Conservation (phyloP, 2,797 vertebrate genomes). For the Morelia viridis region DNA sequence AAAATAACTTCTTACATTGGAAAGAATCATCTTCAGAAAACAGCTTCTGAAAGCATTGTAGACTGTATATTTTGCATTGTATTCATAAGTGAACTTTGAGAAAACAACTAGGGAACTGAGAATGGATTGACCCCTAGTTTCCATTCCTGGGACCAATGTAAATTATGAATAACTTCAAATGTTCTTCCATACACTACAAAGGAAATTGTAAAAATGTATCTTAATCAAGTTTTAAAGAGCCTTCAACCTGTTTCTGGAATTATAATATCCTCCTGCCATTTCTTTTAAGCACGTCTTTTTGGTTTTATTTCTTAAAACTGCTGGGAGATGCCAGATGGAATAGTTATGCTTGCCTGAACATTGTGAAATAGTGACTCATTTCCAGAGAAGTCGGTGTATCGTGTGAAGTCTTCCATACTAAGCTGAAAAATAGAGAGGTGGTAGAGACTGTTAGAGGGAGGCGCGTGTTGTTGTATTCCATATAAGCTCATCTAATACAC, state of each 20-base stretch:
- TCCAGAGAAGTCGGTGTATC: slow-evolving; percentile 53
- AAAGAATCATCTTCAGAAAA: background rate
- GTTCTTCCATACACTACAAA: slow-evolving; percentile 24
- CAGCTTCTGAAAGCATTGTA: background rate
- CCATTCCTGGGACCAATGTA: background rate
- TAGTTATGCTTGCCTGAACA: slow-evolving; percentile 66
- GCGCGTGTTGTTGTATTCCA: background rate
- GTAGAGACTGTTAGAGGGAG: slow-evolving; percentile 37
- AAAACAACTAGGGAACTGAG: background rate
- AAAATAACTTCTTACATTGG: background rate
- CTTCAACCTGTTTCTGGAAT: slow-evolving; percentile 39
- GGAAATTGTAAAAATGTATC: slow-evolving; percentile 12
- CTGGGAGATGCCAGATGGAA: slow-evolving; percentile 29
- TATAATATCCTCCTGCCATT: slow-evolving; percentile 25
- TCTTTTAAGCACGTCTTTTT: slow-evolving; percentile 18
- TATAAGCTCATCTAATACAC: slow-evolving; percentile 26
- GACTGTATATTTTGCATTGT: background rate
- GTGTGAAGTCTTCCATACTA: slow-evolving; percentile 68
- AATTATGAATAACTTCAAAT: background rate
- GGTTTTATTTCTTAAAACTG: slow-evolving; percentile 18
- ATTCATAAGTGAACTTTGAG: background rate
- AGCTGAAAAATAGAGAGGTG: slow-evolving; percentile 68
- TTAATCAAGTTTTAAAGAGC: slow-evolving; percentile 13
- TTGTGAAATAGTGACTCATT: slow-evolving; percentile 60
- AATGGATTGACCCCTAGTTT: background rate